Conservation (phyloP, 2,113 vertebrate species). For the Mixornis gularis region DNA sequence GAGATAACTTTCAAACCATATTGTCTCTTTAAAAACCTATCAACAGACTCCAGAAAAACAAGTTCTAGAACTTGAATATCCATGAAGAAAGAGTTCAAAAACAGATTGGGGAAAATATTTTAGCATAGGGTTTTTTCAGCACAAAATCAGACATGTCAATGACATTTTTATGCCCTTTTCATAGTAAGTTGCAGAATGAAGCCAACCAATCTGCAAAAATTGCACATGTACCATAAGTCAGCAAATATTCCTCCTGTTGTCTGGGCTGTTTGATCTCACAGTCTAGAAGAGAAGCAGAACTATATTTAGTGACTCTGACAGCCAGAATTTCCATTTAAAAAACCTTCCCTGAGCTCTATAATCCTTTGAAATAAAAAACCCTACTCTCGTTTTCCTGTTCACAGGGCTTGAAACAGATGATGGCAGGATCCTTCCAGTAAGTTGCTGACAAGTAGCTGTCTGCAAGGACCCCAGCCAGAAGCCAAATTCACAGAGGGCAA, state of each 20-base stretch:
- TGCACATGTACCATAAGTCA: not conserved
- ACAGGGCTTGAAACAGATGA: not conserved
- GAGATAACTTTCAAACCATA: not conserved
- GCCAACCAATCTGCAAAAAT: conserved; percentile 44
- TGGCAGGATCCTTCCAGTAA: not conserved
- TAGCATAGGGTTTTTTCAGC: not conserved
- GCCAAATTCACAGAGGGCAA: not conserved
- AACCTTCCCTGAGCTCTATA: not conserved
- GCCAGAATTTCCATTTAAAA: conserved; percentile 21
- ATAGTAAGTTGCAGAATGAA: conserved; percentile 17
- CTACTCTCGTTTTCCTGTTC: not conserved
- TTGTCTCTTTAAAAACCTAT: not conserved
- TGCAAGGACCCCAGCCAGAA: not conserved
- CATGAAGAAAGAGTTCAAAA: conserved; percentile 19
- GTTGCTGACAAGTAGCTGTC: not conserved
- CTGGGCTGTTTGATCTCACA: conserved; percentile 7
- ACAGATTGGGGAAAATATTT: not conserved
- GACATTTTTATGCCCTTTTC: conserved; percentile 32
- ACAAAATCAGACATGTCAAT: conserved; percentile 27
- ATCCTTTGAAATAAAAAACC: conserved; percentile 46
- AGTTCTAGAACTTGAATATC: not conserved
- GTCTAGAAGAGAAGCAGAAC: conserved; percentile 21
- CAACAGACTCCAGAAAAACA: not conserved
- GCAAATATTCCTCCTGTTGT: conserved; percentile 27
- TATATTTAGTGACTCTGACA: conserved; percentile 6